Base-by-base conservation (phyloP, 2,888 invertebrate genomes). In the Eueremaeus valkanovi region DNA sequence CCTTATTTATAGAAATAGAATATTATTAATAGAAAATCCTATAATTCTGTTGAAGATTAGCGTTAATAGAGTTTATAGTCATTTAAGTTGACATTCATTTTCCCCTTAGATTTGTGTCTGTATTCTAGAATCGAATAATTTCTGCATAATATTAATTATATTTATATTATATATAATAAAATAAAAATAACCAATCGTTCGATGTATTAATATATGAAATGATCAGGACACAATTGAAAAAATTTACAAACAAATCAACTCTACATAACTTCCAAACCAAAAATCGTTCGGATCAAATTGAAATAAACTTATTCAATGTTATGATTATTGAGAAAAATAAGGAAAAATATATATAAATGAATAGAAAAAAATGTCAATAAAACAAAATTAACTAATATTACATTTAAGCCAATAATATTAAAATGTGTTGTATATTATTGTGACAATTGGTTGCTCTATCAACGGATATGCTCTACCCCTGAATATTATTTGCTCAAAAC, bases 361-460 rank as follows among this genome's bases (percentile, higher is more conserved):
- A 16, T n/a, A 55, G 18, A 51, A 51, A 51, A 51, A 51, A 42
- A 11, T 42, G 6, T 51, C 51, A 51, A 51, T 51, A 9, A n/a
- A n/a, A 55, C 55, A 55, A 18, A 55, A 21, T 42, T 27, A 9
- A 55, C 3, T 9, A 55, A 55, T 55, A 29, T 29, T 9, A 55
- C 3, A 55, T 55, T 55, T 29, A 8, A 61, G 11, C 8, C 31
- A 5, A 63, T 63, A n/a, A 8, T 63, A 33, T 63, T 63, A 63
- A 27, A 36, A 63, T 63, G 63, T 63, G 36, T 63, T n/a, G 29
- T 31, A n/a, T 61, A 61, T 27, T 55, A 61, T 63, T 63, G 63
- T 63, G 63, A 63, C 21, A 63, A 63, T 36, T 63, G 63, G 63
- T 63, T 63, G 63, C 63, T 63, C 63, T 63, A n/a, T n/a, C 63